phyloP scores from a whole-genome alignment of 2,797 vertebrate genomes.

The Synaphobranchus kaupii region DNA sequence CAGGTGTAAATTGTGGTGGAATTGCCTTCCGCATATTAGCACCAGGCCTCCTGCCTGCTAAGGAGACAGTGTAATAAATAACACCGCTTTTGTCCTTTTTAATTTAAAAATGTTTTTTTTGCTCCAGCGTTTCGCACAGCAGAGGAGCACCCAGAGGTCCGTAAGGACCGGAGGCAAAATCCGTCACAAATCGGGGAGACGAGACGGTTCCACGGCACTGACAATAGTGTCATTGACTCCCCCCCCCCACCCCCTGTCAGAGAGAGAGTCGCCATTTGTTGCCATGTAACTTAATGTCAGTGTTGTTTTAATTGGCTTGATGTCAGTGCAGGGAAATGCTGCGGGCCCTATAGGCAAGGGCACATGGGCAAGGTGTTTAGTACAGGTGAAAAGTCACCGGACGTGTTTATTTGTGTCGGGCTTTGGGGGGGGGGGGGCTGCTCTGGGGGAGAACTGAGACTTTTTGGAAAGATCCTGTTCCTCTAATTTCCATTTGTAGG shows the following conservation, averaged over 20 bases:
- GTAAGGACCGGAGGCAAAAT: background rate
- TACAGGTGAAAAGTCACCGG: conserved; percentile 10
- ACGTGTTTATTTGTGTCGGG: background rate
- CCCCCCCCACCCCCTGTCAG: no score
- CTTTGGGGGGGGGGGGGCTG: background rate
- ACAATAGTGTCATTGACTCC: background rate
- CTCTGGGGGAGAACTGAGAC: background rate
- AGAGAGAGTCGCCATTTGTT: no score
- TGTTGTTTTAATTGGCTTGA: no score
- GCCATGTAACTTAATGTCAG: background rate
- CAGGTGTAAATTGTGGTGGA: conserved; percentile 17
- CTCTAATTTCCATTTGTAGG: background rate
- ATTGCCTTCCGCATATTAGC: background rate
- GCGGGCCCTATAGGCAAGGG: background rate
- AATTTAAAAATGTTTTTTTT: background rate
- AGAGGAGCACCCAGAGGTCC: background rate
- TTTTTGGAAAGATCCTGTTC: background rate
- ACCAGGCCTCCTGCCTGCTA: background rate
- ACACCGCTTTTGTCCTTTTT: conserved; percentile 19
- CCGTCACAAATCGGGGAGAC: background rate
- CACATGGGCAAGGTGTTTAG: background rate
- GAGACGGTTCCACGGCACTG: background rate
- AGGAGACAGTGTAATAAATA: background rate
- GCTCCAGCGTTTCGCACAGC: background rate
- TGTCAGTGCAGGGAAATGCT: no score